A percentile compares a stretch with the other conserved stretches of the same genome.
phyloP scores from a whole-genome alignment of 2,113 vertebrate species.

The Brachirus orientalis region DNA sequence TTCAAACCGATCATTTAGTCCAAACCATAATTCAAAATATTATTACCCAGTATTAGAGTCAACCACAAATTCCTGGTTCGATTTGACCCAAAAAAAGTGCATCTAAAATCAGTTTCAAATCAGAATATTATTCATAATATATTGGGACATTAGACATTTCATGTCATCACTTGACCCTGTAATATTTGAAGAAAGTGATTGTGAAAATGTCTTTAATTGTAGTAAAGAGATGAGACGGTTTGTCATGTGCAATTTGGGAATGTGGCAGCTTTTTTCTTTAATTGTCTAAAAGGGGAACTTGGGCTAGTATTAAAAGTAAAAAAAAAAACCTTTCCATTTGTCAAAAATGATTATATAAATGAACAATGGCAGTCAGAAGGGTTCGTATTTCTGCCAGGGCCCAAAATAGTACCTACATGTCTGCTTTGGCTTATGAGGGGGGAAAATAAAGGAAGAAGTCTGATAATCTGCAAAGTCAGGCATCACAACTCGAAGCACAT shows the following conservation, averaged over 20 bases:
- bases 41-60: slow-evolving; percentile 59
- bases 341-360: not conserved
- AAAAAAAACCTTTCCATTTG: no score
- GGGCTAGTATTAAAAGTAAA: not conserved
- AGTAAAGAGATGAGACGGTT: slow-evolving; percentile 4
- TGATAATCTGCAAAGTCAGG: no score
- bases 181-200: slow-evolving; percentile 22
- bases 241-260: not conserved
- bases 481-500: no score
- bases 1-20: slow-evolving; percentile 40
- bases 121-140: slow-evolving; percentile 39
- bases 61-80: slow-evolving; percentile 65
- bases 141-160: slow-evolving; percentile 32
- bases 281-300: not conserved
- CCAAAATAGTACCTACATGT: no score
- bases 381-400: no score
- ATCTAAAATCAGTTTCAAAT: slow-evolving; percentile 39
- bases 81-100: slow-evolving; percentile 56
- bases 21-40: slow-evolving; percentile 72
- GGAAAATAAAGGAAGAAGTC: no score
- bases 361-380: not conserved
- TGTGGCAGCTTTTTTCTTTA: slow-evolving; percentile 6
- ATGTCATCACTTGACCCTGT: slow-evolving; percentile 8
- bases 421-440: no score
- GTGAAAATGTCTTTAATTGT: no score